Evolutionary conservation across 2,113 vertebrate genomes (phyloP), one percentile per base, ranked within the genome.

Genomic region (Syngnathus scovelli): DNA sequence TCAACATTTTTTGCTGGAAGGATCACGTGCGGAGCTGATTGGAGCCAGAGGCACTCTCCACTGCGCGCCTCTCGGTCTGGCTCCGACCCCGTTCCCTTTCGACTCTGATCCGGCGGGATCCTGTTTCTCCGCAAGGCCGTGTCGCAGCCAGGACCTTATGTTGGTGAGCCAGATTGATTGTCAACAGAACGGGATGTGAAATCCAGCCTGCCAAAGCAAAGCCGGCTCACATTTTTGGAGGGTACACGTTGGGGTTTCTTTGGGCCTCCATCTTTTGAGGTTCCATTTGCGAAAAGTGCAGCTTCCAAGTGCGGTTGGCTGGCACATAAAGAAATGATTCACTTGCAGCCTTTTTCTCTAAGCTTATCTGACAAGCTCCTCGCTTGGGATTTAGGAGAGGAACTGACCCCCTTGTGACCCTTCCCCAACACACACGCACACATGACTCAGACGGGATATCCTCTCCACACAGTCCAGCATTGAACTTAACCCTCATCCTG

Each of bases 371-470:
- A 80, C 82, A 83, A 73, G 68, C 69, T 64, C 49, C 48, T 65
- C 78, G 62, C 43, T 74, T 12, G 77, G 69, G 80, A 88, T 83
- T 88, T 85, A 85, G 74, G 71, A 79, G 64, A 74, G 76, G 74
- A 81, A 70, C 69, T 64, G 64, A 80, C 77, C 80, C 59, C 69
- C 54, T 19, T 67, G 74, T 77, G 83, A 73, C 78, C 72, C 54
- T 67, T 21, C 49, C 27, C 27, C 27, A 33, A 33, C 27, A 52
- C n/a, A 62, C n/a, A 41, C 38, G 1, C 37, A 39, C 19, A 43
- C 56, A 18, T 69, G 63, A 76, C 70, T 82, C 69, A 72, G 79
- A 78, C 79, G 80, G 82, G 86, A 88, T 79, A 83, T 88, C 88
- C 86, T 87, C 68, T 80, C 74, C 7, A 13, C 78, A 69, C 77